Conservation (phyloP, 2,888 invertebrate genomes). For the Ametastegia equiseti region DNA sequence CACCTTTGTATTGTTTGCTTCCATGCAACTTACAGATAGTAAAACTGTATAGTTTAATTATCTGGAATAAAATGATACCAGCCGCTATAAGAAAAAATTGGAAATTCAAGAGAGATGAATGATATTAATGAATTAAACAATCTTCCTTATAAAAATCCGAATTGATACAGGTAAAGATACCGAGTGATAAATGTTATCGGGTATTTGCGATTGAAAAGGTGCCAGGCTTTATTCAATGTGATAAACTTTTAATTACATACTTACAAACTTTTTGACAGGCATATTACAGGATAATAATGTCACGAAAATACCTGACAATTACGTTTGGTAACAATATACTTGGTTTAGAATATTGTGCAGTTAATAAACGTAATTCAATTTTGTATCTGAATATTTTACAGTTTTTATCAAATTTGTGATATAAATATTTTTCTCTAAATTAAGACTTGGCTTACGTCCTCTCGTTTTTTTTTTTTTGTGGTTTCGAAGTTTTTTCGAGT, state of each 20-base stretch:
- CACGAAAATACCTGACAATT: background rate
- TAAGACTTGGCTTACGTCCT: constrained; percentile 23
- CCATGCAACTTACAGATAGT: too few relatives aligned
- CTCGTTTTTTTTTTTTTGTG: background rate
- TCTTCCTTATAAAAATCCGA: too few relatives aligned
- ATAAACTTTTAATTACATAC: constrained; percentile 40
- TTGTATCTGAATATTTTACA: background rate
- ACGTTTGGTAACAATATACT: constrained; percentile 25
- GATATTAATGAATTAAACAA: too few relatives aligned
- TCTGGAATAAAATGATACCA: too few relatives aligned
- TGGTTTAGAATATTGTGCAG: background rate
- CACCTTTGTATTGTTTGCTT: too few relatives aligned
- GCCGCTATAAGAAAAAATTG: too few relatives aligned
- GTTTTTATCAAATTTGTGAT: background rate
- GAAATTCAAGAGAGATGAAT: too few relatives aligned
- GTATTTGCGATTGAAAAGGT: background rate
- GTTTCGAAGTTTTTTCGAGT: background rate
- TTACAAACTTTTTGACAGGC: constrained; percentile 13
- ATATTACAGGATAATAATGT: background rate
- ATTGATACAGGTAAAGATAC: too few relatives aligned
- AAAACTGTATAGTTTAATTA: too few relatives aligned
- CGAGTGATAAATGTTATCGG: background rate
- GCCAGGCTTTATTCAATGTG: background rate
- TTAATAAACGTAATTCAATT: background rate
- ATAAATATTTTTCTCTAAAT: constrained; percentile 12